Evolutionary conservation across 2,113 vertebrate genomes (phyloP).

Genomic region (Bos javanicus): DNA sequence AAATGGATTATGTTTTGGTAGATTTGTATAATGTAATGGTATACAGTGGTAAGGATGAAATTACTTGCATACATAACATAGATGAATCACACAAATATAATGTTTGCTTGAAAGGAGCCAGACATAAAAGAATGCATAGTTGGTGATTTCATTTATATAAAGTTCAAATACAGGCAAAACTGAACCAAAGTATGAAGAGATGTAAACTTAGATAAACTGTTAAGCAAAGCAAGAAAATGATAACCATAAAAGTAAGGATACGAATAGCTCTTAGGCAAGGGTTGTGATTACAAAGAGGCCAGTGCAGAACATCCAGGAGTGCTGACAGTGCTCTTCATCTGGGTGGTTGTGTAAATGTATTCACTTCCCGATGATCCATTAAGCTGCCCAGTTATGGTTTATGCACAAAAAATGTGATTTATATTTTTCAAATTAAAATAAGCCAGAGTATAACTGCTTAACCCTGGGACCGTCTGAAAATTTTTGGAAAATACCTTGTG

Average conservation of each 20-base stretch:
- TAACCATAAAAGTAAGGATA: neutral
- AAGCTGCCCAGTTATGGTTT: neutral
- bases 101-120: neutral
- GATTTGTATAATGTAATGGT: neutral
- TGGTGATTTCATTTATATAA: neutral
- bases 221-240: neutral
- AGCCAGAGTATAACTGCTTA: neutral
- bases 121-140: neutral
- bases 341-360: neutral
- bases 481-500: constrained; percentile 1
- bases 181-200: neutral
- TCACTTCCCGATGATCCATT: neutral
- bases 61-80: neutral
- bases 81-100: neutral
- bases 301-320: neutral
- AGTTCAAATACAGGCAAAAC: neutral
- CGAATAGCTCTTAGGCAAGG: neutral
- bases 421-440: neutral
- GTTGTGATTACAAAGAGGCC: neutral
- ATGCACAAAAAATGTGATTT: neutral
- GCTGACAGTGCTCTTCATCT: neutral
- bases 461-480: neutral
- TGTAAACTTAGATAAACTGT: neutral
- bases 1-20: neutral
- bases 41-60: neutral